Percentiles rank a stretch among this genome's conserved stretches.
phyloP scores from a whole-genome alignment of 2,113 vertebrate genomes.

The Pangasianodon gigas region DNA sequence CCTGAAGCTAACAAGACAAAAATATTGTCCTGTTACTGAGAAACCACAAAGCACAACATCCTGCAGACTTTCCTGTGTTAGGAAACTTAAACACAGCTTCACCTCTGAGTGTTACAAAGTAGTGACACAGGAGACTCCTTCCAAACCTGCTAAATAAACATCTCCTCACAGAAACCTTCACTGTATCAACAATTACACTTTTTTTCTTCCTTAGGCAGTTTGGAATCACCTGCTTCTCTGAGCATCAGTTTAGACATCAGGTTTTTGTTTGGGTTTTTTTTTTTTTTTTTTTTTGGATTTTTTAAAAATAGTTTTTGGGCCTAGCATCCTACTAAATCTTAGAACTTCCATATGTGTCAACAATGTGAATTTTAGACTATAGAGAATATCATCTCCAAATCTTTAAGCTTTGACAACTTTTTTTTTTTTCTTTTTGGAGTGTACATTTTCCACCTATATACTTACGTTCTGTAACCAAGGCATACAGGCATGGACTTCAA shows the following conservation, averaged over 20 bases:
- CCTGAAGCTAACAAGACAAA: no score
- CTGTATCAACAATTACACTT: background rate
- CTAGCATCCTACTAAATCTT: background rate
- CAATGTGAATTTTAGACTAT: background rate
- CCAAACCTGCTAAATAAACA: background rate
- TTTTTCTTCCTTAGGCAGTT: background rate
- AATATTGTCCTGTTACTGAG: no score
- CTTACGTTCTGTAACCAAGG: background rate
- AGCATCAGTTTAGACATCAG: no score
- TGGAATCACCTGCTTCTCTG: no score
- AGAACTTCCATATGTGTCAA: background rate
- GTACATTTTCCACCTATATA: background rate
- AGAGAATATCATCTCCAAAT: background rate
- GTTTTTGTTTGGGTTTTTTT: background rate
- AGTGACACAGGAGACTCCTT: background rate
- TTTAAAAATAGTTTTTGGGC: background rate
- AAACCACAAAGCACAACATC: no score
- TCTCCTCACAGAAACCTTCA: background rate
- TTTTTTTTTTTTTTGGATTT: no score
- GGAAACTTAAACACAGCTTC: no score
- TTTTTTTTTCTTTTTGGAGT: background rate
- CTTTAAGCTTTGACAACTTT: background rate
- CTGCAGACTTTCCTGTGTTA: background rate
- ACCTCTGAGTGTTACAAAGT: no score
- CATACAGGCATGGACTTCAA: background rate